These are phyloP conservation scores for Drosophila novamexicana DNA, from an alignment of 1,140 invertebrate genomes.

Conservation along the genomic window DNA sequence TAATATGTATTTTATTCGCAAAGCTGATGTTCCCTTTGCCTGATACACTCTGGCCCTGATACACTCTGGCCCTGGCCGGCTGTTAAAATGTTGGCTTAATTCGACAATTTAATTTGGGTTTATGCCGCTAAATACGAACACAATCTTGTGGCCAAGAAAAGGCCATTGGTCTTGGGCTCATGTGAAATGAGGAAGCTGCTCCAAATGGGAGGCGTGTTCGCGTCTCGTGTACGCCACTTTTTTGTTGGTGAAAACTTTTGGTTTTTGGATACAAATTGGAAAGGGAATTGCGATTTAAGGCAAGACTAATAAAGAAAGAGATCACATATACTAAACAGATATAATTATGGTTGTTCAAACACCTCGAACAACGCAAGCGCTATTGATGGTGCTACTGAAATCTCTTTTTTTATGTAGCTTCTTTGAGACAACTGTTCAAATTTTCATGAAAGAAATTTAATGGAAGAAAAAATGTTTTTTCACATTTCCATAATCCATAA, in stretches of 20 bases:
- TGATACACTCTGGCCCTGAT: neutral
- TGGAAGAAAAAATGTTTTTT: no score
- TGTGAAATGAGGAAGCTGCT: slow-evolving; percentile 70
- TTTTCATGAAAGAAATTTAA: no score
- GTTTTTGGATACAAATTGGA: slow-evolving; percentile 47
- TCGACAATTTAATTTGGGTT: slow-evolving; percentile 81
- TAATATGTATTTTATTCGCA: slow-evolving; percentile 46
- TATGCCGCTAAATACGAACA: slow-evolving; percentile 66
- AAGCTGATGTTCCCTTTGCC: neutral
- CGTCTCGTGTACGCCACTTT: slow-evolving; percentile 7
- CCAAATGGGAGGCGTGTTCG: slow-evolving; percentile 49
- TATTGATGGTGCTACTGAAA: no score
- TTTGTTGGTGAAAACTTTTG: slow-evolving; percentile 41
- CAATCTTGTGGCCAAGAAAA: slow-evolving; percentile 41
- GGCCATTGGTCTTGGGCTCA: slow-evolving; percentile 43
- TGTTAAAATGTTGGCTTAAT: slow-evolving; percentile 75
- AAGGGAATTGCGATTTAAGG: slow-evolving; percentile 10
- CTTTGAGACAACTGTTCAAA: no score
- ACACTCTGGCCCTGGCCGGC: slow-evolving; percentile 8
- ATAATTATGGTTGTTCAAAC: neutral
- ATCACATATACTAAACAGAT: neutral
- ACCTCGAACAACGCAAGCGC: neutral
- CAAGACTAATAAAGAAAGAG: neutral
- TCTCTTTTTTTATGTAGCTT: no score
- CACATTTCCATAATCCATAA: no score